phyloP scores from a whole-genome alignment of 2,113 vertebrate genomes.

The Crocuta crocuta region DNA sequence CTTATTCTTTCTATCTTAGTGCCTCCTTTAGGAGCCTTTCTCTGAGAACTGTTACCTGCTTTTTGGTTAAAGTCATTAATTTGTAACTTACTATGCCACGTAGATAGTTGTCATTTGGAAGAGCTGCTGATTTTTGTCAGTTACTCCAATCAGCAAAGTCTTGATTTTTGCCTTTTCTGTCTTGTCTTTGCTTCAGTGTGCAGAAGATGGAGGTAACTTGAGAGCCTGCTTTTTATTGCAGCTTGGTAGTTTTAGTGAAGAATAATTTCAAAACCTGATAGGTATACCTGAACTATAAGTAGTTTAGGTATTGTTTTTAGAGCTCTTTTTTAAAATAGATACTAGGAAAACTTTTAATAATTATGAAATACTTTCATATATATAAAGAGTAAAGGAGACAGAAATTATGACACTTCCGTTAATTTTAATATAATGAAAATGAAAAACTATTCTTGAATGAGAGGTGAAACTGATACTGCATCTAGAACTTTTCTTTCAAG shows the following conservation, averaged over 20 bases:
- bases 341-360: conserved; percentile 18
- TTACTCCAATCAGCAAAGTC: not conserved
- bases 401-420: not conserved
- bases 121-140: not conserved
- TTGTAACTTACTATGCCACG: not conserved
- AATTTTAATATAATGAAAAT: conserved; percentile 40
- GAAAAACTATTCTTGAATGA: not conserved
- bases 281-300: not conserved
- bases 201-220: not conserved
- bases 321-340: not conserved
- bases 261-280: not conserved
- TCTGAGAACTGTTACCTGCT: not conserved
- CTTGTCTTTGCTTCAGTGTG: not conserved
- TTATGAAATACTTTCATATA: not conserved
- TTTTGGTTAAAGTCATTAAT: not conserved
- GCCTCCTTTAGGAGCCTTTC: not conserved
- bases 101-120: not conserved
- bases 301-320: conserved; percentile 6
- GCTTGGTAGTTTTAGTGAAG: not conserved
- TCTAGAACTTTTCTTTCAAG: not conserved
- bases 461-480: not conserved
- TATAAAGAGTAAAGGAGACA: not conserved
- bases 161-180: not conserved
- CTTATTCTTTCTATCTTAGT: not conserved
- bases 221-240: not conserved